Percentiles rank a stretch among this genome's conserved stretches.
Conservation (phyloP, 2,797 vertebrate species). For the Synanceia verrucosa region DNA sequence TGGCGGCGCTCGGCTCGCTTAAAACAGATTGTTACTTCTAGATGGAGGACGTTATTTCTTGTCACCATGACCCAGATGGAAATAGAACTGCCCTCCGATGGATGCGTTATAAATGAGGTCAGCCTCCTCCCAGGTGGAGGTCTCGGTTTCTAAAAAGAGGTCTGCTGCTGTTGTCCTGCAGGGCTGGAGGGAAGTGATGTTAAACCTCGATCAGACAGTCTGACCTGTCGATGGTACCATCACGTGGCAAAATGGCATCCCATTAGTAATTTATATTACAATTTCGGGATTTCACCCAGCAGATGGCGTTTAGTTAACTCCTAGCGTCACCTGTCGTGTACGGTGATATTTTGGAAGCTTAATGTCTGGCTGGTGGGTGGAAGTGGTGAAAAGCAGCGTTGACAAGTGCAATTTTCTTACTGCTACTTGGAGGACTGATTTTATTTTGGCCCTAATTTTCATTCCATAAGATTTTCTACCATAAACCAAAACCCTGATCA, state of each 20-base stretch:
- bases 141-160: constrained; percentile 37
- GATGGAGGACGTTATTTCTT: constrained; percentile 57
- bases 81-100: constrained; percentile 65
- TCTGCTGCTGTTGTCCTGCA: not conserved
- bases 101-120: constrained; percentile 48
- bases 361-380: not conserved
- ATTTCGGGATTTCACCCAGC: not conserved
- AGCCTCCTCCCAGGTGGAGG: constrained; percentile 34
- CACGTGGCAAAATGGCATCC: not conserved
- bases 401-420: not conserved
- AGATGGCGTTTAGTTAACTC: not conserved
- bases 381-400: not conserved
- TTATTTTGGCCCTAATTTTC: not conserved
- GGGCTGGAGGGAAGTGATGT: not conserved
- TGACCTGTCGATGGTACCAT: not conserved
- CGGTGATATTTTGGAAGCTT: not conserved
- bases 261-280: not conserved
- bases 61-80: constrained; percentile 69
- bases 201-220: not conserved
- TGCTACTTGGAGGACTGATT: not conserved
- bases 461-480: too few species aligned
- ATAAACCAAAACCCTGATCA: not conserved
- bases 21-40: constrained; percentile 23
- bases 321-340: not conserved
- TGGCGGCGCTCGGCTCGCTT: not conserved